Evolutionary conservation across 2,797 vertebrate species (phyloP).

Genomic region (Yasuhikotakia modesta): DNA sequence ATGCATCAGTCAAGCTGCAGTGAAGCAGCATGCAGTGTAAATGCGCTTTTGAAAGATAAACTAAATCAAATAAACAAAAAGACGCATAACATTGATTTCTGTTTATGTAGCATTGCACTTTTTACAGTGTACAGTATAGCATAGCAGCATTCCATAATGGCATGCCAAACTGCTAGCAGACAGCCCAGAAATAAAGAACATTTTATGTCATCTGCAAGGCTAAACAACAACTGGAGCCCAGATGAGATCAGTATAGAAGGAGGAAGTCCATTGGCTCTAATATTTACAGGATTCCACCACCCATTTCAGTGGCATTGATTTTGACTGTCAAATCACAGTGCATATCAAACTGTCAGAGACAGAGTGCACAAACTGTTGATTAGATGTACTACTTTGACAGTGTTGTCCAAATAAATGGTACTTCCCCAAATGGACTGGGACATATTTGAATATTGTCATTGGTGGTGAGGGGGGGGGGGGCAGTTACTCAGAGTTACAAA

Average conservation of each 20-base stretch:
- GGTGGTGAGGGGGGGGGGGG: background rate
- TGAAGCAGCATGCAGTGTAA: background rate
- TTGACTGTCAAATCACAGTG: conserved; percentile 67
- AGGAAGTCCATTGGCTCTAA: conserved; percentile 33
- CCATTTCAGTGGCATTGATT: conserved; percentile 71
- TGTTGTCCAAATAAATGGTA: conserved; percentile 60
- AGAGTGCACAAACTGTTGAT: conserved; percentile 64
- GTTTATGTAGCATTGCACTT: no score
- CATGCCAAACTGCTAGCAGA: background rate
- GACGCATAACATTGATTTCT: no score
- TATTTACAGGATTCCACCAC: conserved; percentile 61
- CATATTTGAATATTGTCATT: conserved; percentile 63
- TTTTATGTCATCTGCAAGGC: conserved; percentile 24
- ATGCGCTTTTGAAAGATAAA: background rate
- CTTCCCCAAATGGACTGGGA: conserved; percentile 63
- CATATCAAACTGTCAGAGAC: conserved; percentile 59
- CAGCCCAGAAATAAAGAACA: conserved; percentile 10
- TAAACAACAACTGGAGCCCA: background rate
- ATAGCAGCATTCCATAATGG: background rate
- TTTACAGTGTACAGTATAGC: no score
- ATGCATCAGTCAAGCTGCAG: background rate
- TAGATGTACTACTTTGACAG: conserved; percentile 63
- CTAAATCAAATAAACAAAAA: background rate
- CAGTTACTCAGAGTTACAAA: conserved; percentile 6
- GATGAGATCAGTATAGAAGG: conserved; percentile 67